Evolutionary conservation across 2,888 invertebrate species (phyloP), one percentile per base, ranked within the genome.

Genomic region (Drosophila infuscata): DNA sequence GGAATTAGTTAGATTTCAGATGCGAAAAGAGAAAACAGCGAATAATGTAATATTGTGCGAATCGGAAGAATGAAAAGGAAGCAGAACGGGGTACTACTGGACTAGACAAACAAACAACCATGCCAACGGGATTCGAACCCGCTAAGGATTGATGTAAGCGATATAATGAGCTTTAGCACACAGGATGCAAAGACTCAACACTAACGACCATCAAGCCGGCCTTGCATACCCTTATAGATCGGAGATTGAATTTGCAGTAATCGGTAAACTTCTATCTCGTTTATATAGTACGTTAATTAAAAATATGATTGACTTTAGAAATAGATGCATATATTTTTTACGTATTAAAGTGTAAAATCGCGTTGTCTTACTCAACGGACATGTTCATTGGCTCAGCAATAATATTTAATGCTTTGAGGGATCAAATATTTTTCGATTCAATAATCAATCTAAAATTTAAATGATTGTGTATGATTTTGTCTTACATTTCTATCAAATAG

Each of bases 341-440:
- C 3, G n/a, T 51, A 30, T 30, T 51, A 30, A 51, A 30, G 30
- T 51, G 30, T 51, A 51, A 49, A 48, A 30, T 49, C 17, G 29
- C 20, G 17, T 29, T 17, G 49, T 30, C 17, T 30, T 29, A n/a
- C 17, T n/a, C 17, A 30, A 30, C 9, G 11, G 49, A 30, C 17
- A 51, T 30, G 49, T 25, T 53, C 53, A 25, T 53, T 25, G 52
- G 33, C 12, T 52, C 20, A 35, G 32, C 25, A 53, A 41, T 20
- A 32, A 57, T 9, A 30, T 12, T 30, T 41, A 15, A 32, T 6
- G n/a, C n/a, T 20, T 20, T 57, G 43, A 43, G 20, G 15, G 20
- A 41, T 20, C 5, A 43, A 20, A 25, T 20, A 33, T 43, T 32
- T 9, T 33, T 20, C 3, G 48, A 48, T n/a, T 35, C 11, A 29